A percentile compares a stretch with the other conserved stretches of the same genome.
phyloP scores from a whole-genome alignment of 2,113 vertebrate species.

The Rhinolophus sinicus region DNA sequence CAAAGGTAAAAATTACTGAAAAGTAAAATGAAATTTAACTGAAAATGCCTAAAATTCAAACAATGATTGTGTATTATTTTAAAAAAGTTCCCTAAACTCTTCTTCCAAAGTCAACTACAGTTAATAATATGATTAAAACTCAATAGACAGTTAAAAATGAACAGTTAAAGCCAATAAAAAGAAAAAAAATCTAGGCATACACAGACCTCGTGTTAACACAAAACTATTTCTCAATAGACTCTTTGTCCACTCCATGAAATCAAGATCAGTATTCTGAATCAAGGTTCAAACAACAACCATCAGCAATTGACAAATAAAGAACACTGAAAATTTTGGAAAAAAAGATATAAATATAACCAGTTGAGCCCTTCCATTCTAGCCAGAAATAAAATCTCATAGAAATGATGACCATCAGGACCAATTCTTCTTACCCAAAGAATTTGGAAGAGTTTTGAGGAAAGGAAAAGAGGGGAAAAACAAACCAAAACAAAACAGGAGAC shows the following conservation, averaged over 20 bases:
- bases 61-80: slow-evolving; percentile 22
- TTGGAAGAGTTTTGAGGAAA: slow-evolving; percentile 69
- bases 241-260: slow-evolving; percentile 66
- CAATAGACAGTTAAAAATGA: background rate
- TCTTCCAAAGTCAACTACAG: slow-evolving; percentile 44
- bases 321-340: slow-evolving; percentile 34
- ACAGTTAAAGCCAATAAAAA: background rate
- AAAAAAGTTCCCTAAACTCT: background rate
- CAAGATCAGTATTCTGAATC: slow-evolving; percentile 71
- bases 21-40: slow-evolving; percentile 70
- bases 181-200: background rate
- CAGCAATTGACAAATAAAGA: slow-evolving; percentile 50
- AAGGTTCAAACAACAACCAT: slow-evolving; percentile 55
- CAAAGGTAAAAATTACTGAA: slow-evolving; percentile 52
- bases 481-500: slow-evolving; percentile 73
- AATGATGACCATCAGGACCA: slow-evolving; percentile 50
- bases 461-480: background rate
- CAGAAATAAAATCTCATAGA: slow-evolving; percentile 72
- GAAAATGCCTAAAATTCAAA: slow-evolving; percentile 57
- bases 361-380: slow-evolving; percentile 55
- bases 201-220: background rate
- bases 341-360: slow-evolving; percentile 65
- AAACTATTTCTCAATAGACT: slow-evolving; percentile 63
- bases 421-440: slow-evolving; percentile 54
- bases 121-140: slow-evolving; percentile 33